Evolutionary conservation across 1,140 invertebrate species (phyloP).

Genomic region (Lethrus apterus): DNA sequence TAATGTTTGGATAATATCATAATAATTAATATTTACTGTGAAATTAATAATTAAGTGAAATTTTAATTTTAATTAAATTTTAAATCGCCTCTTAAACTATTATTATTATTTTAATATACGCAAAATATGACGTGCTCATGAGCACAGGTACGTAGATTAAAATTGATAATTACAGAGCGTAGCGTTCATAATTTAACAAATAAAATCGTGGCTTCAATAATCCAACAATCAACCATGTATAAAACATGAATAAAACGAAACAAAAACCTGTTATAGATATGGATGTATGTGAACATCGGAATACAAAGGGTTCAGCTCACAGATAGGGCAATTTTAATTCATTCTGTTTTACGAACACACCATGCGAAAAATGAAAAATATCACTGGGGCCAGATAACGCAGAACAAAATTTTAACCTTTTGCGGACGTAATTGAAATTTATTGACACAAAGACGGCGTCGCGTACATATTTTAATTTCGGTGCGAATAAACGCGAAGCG

Average conservation of each 20-base stretch:
- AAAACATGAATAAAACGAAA: conserved; percentile 9
- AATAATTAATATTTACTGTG: too few relatives aligned
- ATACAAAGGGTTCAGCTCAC: conserved; percentile 1
- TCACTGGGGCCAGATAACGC: too few relatives aligned
- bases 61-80: too few relatives aligned
- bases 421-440: too few relatives aligned
- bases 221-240: conserved; percentile 5
- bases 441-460: too few relatives aligned
- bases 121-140: neutral
- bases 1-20: too few relatives aligned
- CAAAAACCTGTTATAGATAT: conserved; percentile 13
- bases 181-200: neutral
- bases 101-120: neutral
- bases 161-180: neutral
- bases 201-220: conserved; percentile 4
- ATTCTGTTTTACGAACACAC: conserved; percentile 8
- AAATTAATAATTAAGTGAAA: too few relatives aligned
- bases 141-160: neutral
- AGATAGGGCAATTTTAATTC: conserved; percentile 12
- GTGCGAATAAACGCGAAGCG: too few relatives aligned
- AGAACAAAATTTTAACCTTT: too few relatives aligned
- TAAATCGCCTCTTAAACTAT: too few relatives aligned
- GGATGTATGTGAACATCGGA: conserved; percentile 4
- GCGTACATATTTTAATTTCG: too few relatives aligned
- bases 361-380: too few relatives aligned